Evolutionary conservation across 2,888 invertebrate genomes (phyloP).

Genomic region (Lasius platythorax): DNA sequence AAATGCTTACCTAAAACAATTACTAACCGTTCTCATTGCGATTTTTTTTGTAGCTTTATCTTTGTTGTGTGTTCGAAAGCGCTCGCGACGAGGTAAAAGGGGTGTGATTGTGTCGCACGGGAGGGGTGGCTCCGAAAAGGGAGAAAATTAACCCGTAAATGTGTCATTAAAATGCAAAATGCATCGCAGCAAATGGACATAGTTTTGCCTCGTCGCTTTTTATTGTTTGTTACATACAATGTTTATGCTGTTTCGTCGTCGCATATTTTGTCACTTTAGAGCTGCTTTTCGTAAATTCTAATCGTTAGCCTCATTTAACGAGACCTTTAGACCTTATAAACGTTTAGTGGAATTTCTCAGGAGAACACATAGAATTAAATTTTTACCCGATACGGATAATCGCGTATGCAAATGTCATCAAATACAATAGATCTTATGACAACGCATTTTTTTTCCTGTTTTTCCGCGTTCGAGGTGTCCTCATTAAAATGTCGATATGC

Average conservation of each 20-base stretch:
- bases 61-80: constrained; percentile 11
- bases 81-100: constrained; percentile 34
- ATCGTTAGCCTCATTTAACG: neutral
- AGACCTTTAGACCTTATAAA: neutral
- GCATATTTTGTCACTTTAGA: constrained; percentile 35
- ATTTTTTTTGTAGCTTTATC: constrained; percentile 58
- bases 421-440: neutral
- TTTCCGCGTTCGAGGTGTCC: neutral
- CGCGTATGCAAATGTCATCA: neutral
- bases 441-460: neutral
- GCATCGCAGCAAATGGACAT: neutral
- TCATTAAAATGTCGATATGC: constrained; percentile 31
- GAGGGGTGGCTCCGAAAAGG: neutral
- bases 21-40: constrained; percentile 81
- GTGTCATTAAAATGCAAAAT: neutral
- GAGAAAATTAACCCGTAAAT: neutral
- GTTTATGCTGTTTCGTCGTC: constrained; percentile 13
- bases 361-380: neutral
- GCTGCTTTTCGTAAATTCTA: neutral
- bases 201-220: constrained; percentile 22
- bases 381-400: neutral
- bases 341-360: neutral
- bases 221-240: neutral
- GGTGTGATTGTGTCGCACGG: neutral
- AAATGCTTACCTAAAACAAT: constrained; percentile 83